Evolutionary conservation across 2,888 invertebrate genomes (phyloP).

Genomic region (Eupeodes latifasciatus): DNA sequence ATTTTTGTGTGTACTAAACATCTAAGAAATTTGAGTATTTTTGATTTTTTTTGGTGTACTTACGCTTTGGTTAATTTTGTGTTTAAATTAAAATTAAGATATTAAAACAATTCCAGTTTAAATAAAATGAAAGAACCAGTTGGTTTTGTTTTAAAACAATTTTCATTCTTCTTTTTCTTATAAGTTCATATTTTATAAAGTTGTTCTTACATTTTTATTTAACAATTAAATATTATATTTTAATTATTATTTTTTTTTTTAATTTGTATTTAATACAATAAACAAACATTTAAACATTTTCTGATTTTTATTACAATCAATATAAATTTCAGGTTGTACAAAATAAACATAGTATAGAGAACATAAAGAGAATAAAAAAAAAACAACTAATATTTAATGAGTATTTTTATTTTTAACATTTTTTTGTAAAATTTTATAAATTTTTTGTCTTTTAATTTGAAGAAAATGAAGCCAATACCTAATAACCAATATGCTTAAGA

Average conservation of each 20-base stretch:
- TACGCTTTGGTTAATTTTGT: conserved; percentile 35
- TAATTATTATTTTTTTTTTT: conserved; percentile 21
- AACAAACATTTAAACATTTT: conserved; percentile 43
- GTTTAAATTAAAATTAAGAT: neutral
- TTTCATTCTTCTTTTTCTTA: conserved; percentile 58
- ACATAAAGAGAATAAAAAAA: conserved; percentile 54
- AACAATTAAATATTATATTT: conserved; percentile 65
- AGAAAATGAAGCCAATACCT: conserved; percentile 71
- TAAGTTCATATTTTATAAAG: conserved; percentile 60
- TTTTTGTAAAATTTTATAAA: conserved; percentile 43
- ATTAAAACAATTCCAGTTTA: neutral
- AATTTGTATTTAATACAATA: conserved; percentile 51
- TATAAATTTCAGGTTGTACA: conserved; percentile 41
- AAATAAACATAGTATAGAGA: conserved; percentile 68
- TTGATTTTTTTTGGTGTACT: conserved; percentile 53
- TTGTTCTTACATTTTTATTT: conserved; percentile 68
- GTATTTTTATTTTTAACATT: conserved; percentile 64
- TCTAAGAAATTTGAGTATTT: conserved; percentile 32
- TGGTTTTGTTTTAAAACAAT: conserved; percentile 67
- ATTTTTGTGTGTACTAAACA: conserved; percentile 11
- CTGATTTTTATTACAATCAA: conserved; percentile 30
- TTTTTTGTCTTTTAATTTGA: conserved; percentile 56
- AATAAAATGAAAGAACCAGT: conserved; percentile 68
- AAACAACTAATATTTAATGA: conserved; percentile 73
- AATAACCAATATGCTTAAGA: conserved; percentile 66